Base-by-base conservation (phyloP, 2,888 invertebrate species). In the Papilio demoleus region DNA sequence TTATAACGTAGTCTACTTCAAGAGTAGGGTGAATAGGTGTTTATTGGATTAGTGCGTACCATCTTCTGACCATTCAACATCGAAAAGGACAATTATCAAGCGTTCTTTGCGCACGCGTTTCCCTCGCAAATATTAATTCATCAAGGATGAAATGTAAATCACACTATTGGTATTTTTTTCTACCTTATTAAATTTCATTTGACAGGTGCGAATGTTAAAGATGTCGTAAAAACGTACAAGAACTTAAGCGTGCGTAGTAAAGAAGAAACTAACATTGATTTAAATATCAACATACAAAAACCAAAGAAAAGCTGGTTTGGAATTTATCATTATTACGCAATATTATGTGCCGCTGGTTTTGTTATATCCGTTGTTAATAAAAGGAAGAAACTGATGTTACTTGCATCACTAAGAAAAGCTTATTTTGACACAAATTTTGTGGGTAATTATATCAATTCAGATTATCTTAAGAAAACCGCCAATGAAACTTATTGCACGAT, bases 281-380 rank as follows among this genome's bases (percentile, higher is more conserved):
- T 42, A 8, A 47, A 60, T 17, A 47, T 67, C 11, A 68, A 65
- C 47, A n/a, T 31, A 38, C 3, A 61, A 36, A 24, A 19, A 72
- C 61, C 61, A 56, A 65, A 50, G 40, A 47, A 31, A 8, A 17
- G 11, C 6, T 47, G 36, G 47, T 63, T 45, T 72, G 45, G 68
- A 62, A 4, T 75, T 22, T 70, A 84, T 42, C 84, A 87, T 66
- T 81, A 87, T 64, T 81, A 82, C 61, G 58, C 79, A 2, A 84
- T 85, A 78, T 87, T 89, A 68, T 66, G 86, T 8, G 83, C 83
- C 36, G 87, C 86, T 47, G 87, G 82, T 24, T 67, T 87, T 19
- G 79, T 79, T 4, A 80, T 90, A 9, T 78, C 80, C 3, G 58
- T 84, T 14, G 82, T 81, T 36, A 83, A 86, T 53, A 86, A 75